Conservation (phyloP, 2,797 vertebrate species). For the Salmo trutta region DNA sequence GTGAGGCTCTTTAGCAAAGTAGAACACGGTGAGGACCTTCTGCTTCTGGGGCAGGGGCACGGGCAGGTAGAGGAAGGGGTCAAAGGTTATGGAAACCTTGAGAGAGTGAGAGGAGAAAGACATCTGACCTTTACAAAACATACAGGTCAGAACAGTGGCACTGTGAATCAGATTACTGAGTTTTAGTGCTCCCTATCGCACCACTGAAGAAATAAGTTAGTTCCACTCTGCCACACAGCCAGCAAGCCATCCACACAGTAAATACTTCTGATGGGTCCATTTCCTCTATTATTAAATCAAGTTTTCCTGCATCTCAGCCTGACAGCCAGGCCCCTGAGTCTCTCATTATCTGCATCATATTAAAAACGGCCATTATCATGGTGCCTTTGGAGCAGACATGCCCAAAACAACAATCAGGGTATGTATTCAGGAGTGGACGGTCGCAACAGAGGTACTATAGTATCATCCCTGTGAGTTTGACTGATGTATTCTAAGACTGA, state of each 20-base stretch:
- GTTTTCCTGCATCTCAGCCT: background rate
- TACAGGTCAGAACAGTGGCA: background rate
- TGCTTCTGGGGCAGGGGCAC: slow-evolving; percentile 98
- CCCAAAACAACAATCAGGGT: too few species aligned
- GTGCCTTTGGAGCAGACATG: background rate
- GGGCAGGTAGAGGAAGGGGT: slow-evolving; percentile 96
- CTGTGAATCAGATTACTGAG: background rate
- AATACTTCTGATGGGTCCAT: background rate
- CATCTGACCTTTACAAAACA: background rate
- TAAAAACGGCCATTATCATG: background rate
- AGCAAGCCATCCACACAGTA: background rate
- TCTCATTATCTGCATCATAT: background rate
- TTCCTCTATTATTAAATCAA: background rate
- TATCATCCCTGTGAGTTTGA: too few species aligned
- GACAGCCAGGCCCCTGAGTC: background rate
- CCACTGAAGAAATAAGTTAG: background rate
- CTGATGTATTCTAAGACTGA: too few species aligned
- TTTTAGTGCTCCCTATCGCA: background rate
- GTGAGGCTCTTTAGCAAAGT: slow-evolving; percentile 95
- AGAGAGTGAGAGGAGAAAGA: slow-evolving; percentile 1
- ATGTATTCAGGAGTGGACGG: too few species aligned
- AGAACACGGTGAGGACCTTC: slow-evolving; percentile 94
- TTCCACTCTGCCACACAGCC: background rate
- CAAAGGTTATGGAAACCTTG: slow-evolving; percentile 98
- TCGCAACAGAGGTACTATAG: too few species aligned